Evolutionary conservation across 1,140 invertebrate species (phyloP).

Genomic region (Chironomus tepperi): DNA sequence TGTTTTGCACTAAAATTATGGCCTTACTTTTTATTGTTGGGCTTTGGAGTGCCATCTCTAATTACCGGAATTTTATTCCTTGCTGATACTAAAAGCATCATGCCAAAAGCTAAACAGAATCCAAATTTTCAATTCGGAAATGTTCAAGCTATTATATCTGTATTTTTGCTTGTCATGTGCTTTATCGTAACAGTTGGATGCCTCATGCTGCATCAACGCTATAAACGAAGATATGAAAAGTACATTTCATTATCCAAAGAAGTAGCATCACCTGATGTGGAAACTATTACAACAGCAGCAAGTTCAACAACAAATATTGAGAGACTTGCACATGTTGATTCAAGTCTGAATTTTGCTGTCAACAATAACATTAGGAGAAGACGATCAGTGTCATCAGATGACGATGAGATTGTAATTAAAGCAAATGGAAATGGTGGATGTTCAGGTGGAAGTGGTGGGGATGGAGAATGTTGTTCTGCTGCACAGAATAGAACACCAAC

Average conservation of each 20-base stretch:
- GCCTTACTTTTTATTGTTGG: constrained; percentile 47
- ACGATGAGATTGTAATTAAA: constrained; percentile 37
- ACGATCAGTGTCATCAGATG: constrained; percentile 37
- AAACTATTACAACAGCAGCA: constrained; percentile 17
- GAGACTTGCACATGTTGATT: neutral
- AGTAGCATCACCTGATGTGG: constrained; percentile 33
- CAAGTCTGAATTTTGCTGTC: constrained; percentile 9
- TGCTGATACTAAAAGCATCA: constrained; percentile 41
- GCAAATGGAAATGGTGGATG: constrained; percentile 32
- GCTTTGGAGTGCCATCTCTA: constrained; percentile 57
- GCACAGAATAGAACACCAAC: constrained; percentile 36
- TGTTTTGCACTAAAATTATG: constrained; percentile 68
- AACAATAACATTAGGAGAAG: constrained; percentile 27
- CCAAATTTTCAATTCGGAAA: constrained; percentile 74
- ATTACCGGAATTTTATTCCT: constrained; percentile 49
- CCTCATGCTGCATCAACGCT: constrained; percentile 65
- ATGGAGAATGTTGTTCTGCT: constrained; percentile 34
- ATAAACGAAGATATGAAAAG: constrained; percentile 45
- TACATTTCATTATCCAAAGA: constrained; percentile 41
- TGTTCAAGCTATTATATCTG: constrained; percentile 57
- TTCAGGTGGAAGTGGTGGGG: constrained; percentile 23
- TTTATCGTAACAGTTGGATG: constrained; percentile 65
- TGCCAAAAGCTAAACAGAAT: constrained; percentile 50
- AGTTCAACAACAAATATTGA: constrained; percentile 11
- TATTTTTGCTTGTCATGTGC: constrained; percentile 54